Conservation (phyloP, 2,113 vertebrate species). For the Microtus oregoni region DNA sequence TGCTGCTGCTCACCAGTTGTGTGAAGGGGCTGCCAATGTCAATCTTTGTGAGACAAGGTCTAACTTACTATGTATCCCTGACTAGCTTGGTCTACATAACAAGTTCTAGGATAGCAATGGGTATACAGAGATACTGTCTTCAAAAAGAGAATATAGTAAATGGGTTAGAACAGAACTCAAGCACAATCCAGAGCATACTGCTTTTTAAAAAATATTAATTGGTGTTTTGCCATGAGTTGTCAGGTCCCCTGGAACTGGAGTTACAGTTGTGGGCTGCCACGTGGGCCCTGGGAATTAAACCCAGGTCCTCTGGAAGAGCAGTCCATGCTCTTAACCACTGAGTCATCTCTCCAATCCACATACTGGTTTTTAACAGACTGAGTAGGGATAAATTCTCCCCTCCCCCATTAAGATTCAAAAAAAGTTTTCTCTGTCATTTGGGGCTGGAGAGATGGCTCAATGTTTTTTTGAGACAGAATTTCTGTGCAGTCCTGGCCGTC, state of each 20-base stretch:
- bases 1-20: not conserved
- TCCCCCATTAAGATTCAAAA: not conserved
- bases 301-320: no score
- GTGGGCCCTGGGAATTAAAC: no score
- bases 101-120: not conserved
- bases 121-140: not conserved
- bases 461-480: not conserved
- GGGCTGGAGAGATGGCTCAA: not conserved
- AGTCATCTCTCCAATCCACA: not conserved
- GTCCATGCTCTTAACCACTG: no score
- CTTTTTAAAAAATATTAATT: not conserved
- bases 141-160: not conserved
- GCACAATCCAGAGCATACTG: not conserved
- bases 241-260: no score
- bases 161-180: not conserved
- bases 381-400: not conserved
- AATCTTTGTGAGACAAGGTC: not conserved
- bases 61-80: not conserved
- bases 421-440: not conserved
- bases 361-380: not conserved
- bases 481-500: not conserved
- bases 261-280: no score
- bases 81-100: not conserved
- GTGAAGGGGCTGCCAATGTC: not conserved
- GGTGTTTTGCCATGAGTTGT: no score